Evolutionary conservation across 2,888 invertebrate genomes (phyloP).

Genomic region (Apodemia mormo): DNA sequence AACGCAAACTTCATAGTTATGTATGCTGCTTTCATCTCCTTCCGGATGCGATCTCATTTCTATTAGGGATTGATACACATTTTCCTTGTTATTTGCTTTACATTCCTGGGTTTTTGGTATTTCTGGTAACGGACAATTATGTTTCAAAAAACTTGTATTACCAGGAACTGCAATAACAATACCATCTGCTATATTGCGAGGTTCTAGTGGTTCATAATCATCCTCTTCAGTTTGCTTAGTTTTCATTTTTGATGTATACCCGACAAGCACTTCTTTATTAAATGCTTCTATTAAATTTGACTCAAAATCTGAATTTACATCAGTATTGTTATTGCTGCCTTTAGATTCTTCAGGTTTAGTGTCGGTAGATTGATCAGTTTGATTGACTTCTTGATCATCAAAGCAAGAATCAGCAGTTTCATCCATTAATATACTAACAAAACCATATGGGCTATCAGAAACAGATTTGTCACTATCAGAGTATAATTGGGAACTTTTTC

Average conservation of each 20-base stretch:
- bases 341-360: constrained; percentile 49
- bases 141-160: constrained; percentile 62
- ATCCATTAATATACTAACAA: constrained; percentile 56
- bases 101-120: constrained; percentile 59
- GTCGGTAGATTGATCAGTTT: constrained; percentile 51
- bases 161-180: constrained; percentile 60
- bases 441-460: constrained; percentile 62
- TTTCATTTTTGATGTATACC: constrained; percentile 58
- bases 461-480: constrained; percentile 61
- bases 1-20: constrained; percentile 79
- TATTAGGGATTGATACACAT: constrained; percentile 71
- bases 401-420: constrained; percentile 48
- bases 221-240: constrained; percentile 57
- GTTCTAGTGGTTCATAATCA: constrained; percentile 74
- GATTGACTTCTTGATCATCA: constrained; percentile 40
- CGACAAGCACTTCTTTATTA: constrained; percentile 67
- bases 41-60: constrained; percentile 76
- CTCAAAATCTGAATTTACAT: constrained; percentile 66
- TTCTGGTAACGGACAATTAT: constrained; percentile 76
- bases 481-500: constrained; percentile 71
- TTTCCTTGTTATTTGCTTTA: constrained; percentile 49
- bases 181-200: constrained; percentile 56
- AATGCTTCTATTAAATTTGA: constrained; percentile 71
- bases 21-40: constrained; percentile 74
- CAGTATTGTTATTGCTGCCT: constrained; percentile 40